Conservation (phyloP, 2,797 vertebrate species). For the Champsocephalus esox region DNA sequence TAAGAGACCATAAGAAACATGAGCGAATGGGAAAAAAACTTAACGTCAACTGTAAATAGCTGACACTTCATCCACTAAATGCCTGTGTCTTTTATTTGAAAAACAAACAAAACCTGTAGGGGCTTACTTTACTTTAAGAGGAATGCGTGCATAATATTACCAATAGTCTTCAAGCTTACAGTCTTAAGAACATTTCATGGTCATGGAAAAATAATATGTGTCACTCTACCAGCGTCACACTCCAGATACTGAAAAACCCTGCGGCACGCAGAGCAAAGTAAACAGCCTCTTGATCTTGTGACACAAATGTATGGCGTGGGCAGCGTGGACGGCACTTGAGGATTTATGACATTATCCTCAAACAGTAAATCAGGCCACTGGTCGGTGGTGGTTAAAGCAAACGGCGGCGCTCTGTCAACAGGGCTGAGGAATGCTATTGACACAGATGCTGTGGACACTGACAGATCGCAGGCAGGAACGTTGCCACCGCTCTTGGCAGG, state of each 20-base stretch:
- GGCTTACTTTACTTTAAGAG: conserved; percentile 47
- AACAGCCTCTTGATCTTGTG: conserved; percentile 72
- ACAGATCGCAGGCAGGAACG: conserved; percentile 78
- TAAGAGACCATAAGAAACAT: conserved; percentile 55
- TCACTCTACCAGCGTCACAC: conserved; percentile 39
- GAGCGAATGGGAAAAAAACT: conserved; percentile 60
- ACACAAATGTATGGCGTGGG: conserved; percentile 62
- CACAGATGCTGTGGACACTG: conserved; percentile 84
- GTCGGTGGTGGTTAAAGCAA: conserved; percentile 79
- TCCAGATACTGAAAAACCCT: conserved; percentile 53
- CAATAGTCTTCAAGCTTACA: conserved; percentile 64
- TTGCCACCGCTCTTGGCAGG: conserved; percentile 71
- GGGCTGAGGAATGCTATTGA: conserved; percentile 84
- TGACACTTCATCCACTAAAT: conserved; percentile 66
- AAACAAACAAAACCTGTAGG: conserved; percentile 56
- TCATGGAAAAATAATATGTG: conserved; percentile 74
- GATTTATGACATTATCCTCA: conserved; percentile 82
- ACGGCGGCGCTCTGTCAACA: conserved; percentile 83
- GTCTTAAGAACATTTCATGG: conserved; percentile 62
- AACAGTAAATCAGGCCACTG: conserved; percentile 79
- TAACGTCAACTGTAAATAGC: conserved; percentile 49
- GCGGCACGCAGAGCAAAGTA: conserved; percentile 67
- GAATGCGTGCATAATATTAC: conserved; percentile 71
- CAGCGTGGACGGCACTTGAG: conserved; percentile 52
- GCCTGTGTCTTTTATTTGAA: conserved; percentile 56